Base-by-base conservation (phyloP, 2,113 vertebrate species). In the Phalacrocorax pelagicus region DNA sequence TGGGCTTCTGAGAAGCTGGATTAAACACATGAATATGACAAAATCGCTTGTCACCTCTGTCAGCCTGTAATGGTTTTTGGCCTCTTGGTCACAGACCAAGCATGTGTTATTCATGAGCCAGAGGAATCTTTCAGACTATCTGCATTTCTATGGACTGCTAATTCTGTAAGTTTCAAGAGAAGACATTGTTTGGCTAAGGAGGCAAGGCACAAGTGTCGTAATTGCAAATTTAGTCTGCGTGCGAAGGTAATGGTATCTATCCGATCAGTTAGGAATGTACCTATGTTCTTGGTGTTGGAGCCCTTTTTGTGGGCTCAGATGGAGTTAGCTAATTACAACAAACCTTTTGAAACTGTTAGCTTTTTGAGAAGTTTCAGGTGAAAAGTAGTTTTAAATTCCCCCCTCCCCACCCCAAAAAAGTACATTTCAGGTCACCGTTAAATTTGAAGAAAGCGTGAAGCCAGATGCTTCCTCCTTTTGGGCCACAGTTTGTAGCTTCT, bases 81-180 rank as follows among this genome's bases (percentile, higher is more conserved):
- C 86, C 90, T 94, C 30, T 49, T 92, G 78, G 91, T 96, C 74
- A 51, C 82, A 91, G 92, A 57, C 15, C 71, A 34, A n/a, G 65
- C 36, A 70, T 93, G 61, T 86, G 91, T 95, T 96, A 87, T 86
- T 94, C 88, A 95, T 93, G 86, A 97, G 44, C 49, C 58, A 62
- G 57, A 96, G 81, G 29, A 86, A 63, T 80, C 57, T 81, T 94
- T 70, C 81, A 92, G 54, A 34, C 59, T 61, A 6, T 84, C 82
- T 90, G 78, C 44, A 13, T 94, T 94, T 88, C 85, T 36, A 4
- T 79, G 54, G 88, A 79, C 86, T 95, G 58, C 89, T 97, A 90
- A 87, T 95, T 82, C 77, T 34, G 4, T 40, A 29, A 34, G 22
- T 59, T 95, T 69, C 27, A 73, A 89, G 59, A 73, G 20, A 70